A percentile compares a stretch with the other conserved stretches of the same genome.
Evolutionary conservation across 2,113 vertebrate species (phyloP).

Genomic region (Camarhynchus parvulus): DNA sequence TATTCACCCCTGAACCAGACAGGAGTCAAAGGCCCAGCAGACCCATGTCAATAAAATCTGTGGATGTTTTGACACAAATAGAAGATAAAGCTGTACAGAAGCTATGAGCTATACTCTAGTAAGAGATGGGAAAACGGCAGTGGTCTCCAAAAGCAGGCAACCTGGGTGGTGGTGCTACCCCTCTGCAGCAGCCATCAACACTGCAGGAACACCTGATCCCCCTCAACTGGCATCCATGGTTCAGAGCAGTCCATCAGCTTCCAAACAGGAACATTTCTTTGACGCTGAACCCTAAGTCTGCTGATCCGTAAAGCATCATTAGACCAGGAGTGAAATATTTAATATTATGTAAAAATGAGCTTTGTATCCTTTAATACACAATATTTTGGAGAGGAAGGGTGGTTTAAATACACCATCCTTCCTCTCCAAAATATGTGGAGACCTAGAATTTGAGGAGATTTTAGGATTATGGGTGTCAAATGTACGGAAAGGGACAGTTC

Average conservation of each 20-base stretch:
- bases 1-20: neutral
- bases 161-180: no score
- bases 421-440: neutral
- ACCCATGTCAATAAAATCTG: neutral
- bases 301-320: neutral
- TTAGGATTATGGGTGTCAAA: neutral
- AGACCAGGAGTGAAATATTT: neutral
- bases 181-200: neutral
- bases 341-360: neutral
- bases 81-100: neutral
- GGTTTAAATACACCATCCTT: neutral
- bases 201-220: neutral
- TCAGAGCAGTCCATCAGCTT: neutral
- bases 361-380: neutral
- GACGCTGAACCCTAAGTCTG: neutral
- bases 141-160: neutral
- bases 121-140: neutral
- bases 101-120: neutral
- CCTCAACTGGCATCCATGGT: fast-evolving
- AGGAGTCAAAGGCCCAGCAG: neutral
- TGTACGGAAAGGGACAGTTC: neutral
- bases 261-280: fast-evolving
- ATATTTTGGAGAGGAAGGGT: no score
- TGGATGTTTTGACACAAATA: neutral
- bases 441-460: neutral